Evolutionary conservation across 2,797 vertebrate genomes (phyloP).

Genomic region (Esox lucius): DNA sequence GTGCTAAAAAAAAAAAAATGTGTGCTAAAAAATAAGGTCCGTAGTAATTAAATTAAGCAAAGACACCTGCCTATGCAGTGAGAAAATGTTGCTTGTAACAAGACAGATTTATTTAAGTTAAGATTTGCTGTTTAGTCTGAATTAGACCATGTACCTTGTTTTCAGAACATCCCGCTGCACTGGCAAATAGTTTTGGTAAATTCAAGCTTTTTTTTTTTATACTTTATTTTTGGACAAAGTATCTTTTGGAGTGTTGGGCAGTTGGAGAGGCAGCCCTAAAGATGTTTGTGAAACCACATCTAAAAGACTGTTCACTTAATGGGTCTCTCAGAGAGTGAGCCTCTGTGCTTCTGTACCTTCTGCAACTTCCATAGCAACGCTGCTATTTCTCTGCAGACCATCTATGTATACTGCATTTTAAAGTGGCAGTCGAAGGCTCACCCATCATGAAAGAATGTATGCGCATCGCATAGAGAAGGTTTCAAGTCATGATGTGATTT

Average conservation of each 20-base stretch:
- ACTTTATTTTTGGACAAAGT: too few relatives aligned
- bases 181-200: background rate
- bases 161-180: background rate
- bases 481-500: background rate
- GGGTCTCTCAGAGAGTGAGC: background rate
- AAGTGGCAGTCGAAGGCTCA: background rate
- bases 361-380: background rate
- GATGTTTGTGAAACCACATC: conserved; percentile 5
- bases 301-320: background rate
- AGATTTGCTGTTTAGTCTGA: too few relatives aligned
- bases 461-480: background rate
- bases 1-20: too few relatives aligned
- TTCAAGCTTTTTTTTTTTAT: too few relatives aligned
- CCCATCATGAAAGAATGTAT: background rate
- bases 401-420: background rate
- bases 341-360: background rate
- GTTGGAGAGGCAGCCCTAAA: background rate
- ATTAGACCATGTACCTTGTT: too few relatives aligned
- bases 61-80: too few relatives aligned
- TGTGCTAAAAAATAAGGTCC: too few relatives aligned
- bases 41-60: too few relatives aligned
- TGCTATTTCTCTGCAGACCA: background rate
- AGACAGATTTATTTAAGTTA: too few relatives aligned
- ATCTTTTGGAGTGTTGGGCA: background rate
- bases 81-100: too few relatives aligned